Percentiles rank a stretch among this genome's conserved stretches.
phyloP scores from a whole-genome alignment of 2,113 vertebrate genomes.

The Quiscalus mexicanus region DNA sequence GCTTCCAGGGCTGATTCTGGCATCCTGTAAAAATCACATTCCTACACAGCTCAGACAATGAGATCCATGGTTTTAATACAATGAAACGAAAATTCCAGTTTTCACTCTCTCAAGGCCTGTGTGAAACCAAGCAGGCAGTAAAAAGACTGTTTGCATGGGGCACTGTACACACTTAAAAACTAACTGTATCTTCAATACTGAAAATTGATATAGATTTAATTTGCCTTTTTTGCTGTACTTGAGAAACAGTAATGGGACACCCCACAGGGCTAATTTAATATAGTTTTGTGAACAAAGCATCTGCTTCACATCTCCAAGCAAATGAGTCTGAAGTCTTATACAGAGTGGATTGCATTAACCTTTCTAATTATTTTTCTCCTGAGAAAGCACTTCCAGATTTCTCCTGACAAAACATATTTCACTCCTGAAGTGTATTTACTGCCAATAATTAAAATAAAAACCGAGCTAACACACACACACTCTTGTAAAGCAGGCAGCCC shows the following conservation, averaged over 20 bases:
- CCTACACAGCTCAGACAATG: neutral
- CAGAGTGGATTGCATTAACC: constrained; percentile 42
- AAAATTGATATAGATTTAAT: constrained; percentile 11
- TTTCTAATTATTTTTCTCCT: constrained; percentile 65
- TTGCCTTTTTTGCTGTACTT: constrained; percentile 10
- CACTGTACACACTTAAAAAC: neutral
- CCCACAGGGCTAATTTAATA: constrained; percentile 2
- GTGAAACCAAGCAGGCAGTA: neutral
- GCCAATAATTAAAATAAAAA: constrained; percentile 2
- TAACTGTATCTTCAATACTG: neutral
- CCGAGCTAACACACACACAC: accelerated
- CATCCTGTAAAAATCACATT: neutral
- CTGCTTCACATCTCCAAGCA: constrained; percentile 35
- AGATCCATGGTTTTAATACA: neutral
- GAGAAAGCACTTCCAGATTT: constrained; percentile 55
- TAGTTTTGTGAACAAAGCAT: constrained; percentile 22
- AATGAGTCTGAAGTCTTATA: constrained; percentile 26
- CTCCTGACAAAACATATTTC: constrained; percentile 48
- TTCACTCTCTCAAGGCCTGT: neutral
- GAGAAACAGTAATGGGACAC: neutral
- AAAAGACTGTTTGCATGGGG: neutral
- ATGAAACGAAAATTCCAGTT: neutral
- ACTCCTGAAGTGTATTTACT: constrained; percentile 10
- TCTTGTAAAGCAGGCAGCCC: neutral
- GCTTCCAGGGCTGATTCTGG: neutral